phyloP scores from a whole-genome alignment of 2,888 invertebrate genomes.

The Aporophyla nigra region DNA sequence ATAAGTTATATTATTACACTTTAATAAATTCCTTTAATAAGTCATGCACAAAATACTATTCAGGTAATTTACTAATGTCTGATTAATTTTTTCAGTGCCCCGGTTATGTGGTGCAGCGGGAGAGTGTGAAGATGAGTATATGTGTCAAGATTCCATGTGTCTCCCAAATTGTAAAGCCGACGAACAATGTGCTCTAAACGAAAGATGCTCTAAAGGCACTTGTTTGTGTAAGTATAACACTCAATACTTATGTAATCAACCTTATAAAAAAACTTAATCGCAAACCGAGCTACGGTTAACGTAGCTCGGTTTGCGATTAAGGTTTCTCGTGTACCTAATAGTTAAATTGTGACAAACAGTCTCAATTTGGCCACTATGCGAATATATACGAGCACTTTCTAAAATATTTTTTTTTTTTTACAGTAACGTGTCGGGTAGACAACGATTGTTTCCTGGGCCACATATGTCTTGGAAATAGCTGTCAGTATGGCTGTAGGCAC shows the following conservation, averaged over 20 bases:
- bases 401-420: conserved; percentile 62
- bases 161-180: conserved; percentile 94
- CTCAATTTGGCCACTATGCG: neutral
- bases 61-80: conserved; percentile 16
- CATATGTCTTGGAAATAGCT: conserved; percentile 96
- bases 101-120: conserved; percentile 93
- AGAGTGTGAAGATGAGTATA: conserved; percentile 93
- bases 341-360: neutral
- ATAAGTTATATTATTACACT: neutral
- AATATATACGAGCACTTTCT: neutral
- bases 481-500: conserved; percentile 95
- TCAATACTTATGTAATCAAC: neutral
- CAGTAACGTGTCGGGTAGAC: conserved; percentile 96
- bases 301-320: neutral
- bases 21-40: neutral
- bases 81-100: conserved; percentile 91
- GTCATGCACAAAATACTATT: neutral
- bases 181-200: conserved; percentile 96
- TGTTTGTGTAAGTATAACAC: conserved; percentile 93
- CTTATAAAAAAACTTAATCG: too few species aligned
- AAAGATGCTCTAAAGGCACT: conserved; percentile 95
- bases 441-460: conserved; percentile 98
- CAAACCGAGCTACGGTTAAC: neutral
- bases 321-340: neutral
- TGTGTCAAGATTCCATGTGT: conserved; percentile 96